Percentiles rank a stretch among this genome's conserved stretches.
phyloP scores from a whole-genome alignment of 2,797 vertebrate species.

The Heterohyrax brucei region DNA sequence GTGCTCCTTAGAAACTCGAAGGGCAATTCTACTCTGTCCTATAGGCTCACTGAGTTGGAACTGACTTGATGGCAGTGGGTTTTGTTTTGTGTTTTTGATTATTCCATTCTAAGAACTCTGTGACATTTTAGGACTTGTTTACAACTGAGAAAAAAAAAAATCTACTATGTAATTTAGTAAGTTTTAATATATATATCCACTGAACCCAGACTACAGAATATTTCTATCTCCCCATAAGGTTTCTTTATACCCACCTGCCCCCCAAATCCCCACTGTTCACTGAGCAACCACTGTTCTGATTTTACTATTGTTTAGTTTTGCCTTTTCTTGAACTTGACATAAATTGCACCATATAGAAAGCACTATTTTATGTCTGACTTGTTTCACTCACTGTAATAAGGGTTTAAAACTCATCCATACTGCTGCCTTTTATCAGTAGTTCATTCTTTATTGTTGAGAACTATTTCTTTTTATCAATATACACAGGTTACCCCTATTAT shows the following conservation, averaged over 20 bases:
- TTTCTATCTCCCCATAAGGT: not conserved
- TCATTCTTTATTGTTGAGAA: not conserved
- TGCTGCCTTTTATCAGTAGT: not conserved
- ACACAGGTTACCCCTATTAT: not conserved
- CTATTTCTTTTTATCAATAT: not conserved
- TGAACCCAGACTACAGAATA: conserved; percentile 45
- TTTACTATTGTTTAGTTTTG: not conserved
- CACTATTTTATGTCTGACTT: not conserved
- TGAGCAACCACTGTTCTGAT: not conserved
- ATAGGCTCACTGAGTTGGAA: too few relatives aligned
- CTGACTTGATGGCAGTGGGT: too few relatives aligned
- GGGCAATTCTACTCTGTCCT: too few relatives aligned
- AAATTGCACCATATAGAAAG: not conserved
- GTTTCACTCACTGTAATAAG: not conserved
- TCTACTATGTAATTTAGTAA: not conserved
- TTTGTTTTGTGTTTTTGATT: not conserved
- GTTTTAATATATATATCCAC: not conserved
- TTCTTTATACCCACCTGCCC: not conserved
- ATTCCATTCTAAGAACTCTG: not conserved
- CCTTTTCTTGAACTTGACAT: not conserved
- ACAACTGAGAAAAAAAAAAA: not conserved
- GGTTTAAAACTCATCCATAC: not conserved
- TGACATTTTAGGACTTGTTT: conserved; percentile 7
- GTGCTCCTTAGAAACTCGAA: too few relatives aligned
- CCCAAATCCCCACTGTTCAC: not conserved